Percentiles rank a stretch among this genome's conserved stretches.
These are phyloP conservation scores for Cryptocephalus primarius DNA, from an alignment of 2,888 invertebrate species.

Conservation along the genomic window DNA sequence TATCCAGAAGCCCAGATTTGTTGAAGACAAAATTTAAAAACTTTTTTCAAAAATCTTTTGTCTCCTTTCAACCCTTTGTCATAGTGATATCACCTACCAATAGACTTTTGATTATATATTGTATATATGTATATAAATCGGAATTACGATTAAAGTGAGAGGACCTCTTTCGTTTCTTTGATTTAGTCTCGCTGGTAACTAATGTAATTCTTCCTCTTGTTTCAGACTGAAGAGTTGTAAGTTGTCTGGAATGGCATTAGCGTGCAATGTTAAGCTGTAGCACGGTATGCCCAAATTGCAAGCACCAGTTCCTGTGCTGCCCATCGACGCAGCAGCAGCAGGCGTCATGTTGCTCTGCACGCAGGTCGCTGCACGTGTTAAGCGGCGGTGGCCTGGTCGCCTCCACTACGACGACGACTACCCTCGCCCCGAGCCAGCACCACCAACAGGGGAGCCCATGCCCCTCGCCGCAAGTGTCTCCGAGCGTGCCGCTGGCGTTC, in stretches of 20 bases:
- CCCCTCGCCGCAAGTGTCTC: slow-evolving; percentile 31
- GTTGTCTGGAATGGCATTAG: not conserved
- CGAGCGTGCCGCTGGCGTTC: slow-evolving; percentile 33
- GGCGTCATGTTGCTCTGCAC: slow-evolving; percentile 21
- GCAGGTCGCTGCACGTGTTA: slow-evolving; percentile 20
- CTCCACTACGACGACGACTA: slow-evolving; percentile 8
- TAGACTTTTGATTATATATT: too few relatives aligned
- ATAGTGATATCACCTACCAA: too few relatives aligned
- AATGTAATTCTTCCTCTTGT: not conserved
- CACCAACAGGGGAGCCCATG: slow-evolving; percentile 15
- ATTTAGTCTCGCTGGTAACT: not conserved
- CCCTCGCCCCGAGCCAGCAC: slow-evolving; percentile 2
- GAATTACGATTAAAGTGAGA: too few relatives aligned
- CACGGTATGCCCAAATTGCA: slow-evolving; percentile 56
- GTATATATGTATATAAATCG: too few relatives aligned
- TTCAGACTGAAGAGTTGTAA: not conserved
- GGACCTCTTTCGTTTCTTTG: too few relatives aligned
- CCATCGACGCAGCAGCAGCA: slow-evolving; percentile 14
- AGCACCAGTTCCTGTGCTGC: slow-evolving; percentile 48
- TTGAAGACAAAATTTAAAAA: too few relatives aligned
- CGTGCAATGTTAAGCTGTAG: slow-evolving; percentile 44
- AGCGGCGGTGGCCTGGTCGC: slow-evolving; percentile 33
- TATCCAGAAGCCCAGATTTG: too few relatives aligned
- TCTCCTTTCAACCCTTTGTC: too few relatives aligned
- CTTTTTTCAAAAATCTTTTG: too few relatives aligned